Base-by-base conservation (phyloP, 2,113 vertebrate genomes). In the Lamprologus ornatipinnis region DNA sequence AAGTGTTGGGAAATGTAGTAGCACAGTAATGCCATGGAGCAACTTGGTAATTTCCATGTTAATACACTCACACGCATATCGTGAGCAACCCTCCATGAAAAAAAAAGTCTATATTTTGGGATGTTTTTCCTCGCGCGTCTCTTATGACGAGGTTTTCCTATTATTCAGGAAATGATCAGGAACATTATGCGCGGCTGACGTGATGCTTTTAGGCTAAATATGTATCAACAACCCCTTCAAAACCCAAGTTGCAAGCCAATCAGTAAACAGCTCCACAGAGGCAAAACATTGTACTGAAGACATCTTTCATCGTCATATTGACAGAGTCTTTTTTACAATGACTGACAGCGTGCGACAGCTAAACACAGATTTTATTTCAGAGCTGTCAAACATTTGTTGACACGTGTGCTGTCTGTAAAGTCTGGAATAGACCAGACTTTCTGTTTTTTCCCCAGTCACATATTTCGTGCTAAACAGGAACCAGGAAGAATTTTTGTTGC, bases 371-470 rank as follows among this genome's bases (percentile, higher is more conserved):
- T 94, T 92, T 89, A 85, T 94, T 91, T 90, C 89, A 90, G 88
- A 73, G 82, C 91, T 90, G 91, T 94, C 94, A 94, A 89, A 92
- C 87, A 92, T 82, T 88, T 91, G 83, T 89, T 92, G 91, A 93
- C 90, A 87, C 31, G 7, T 85, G 81, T 55, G 70, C 83, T 65
- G 83, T 87, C 82, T 87, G 80, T 86, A 88, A 88, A 85, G 89
- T 87, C 81, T 86, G 87, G 89, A 90, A 93, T 88, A 89, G 55
- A 89, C 87, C 88, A 87, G 51, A 70, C 75, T 84, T 88, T 12
- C 85, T 78, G 14, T 4, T 51, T 51, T 80, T 45, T 17, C 87
- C 17, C 82, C 9, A 85, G 60, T 70, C 47, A 10, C 42, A 33
- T 84, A 81, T 91, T 89, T 85, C 2, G 75, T 65, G 70, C 49